A percentile compares a stretch with the other conserved stretches of the same genome.
Evolutionary conservation across 2,888 invertebrate species (phyloP).

Genomic region (Clistopyga incitator): DNA sequence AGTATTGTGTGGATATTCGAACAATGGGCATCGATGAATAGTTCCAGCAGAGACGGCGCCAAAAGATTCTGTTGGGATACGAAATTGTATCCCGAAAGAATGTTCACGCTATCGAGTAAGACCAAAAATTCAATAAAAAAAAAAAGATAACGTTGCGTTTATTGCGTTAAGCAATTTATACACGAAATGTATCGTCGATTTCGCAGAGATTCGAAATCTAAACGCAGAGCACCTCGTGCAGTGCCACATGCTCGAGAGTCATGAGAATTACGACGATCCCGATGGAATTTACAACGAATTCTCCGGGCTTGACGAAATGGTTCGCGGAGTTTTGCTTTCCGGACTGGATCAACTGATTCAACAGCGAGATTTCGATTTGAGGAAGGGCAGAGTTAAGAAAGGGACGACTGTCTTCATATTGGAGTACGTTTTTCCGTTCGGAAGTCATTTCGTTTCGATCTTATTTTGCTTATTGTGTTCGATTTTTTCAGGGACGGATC

Average conservation of each 20-base stretch:
- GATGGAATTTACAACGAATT: conserved; percentile 84
- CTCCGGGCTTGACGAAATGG: conserved; percentile 86
- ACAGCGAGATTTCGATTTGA: conserved; percentile 84
- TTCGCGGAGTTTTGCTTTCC: conserved; percentile 86
- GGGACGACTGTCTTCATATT: conserved; percentile 84
- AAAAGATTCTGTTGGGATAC: conserved; percentile 84
- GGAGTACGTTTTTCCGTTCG: conserved; percentile 84
- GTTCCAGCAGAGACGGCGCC: conserved; percentile 74
- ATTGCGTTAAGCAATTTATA: not conserved
- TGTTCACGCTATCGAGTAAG: conserved; percentile 85
- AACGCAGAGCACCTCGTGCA: conserved; percentile 86
- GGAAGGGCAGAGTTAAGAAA: conserved; percentile 86
- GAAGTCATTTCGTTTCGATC: too few species aligned
- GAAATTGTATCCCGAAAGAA: conserved; percentile 85
- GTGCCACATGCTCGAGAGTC: conserved; percentile 82
- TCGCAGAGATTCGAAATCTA: conserved; percentile 86
- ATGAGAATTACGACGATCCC: conserved; percentile 71
- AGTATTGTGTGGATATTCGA: conserved; percentile 86
- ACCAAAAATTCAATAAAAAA: not conserved
- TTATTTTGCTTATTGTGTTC: not conserved
- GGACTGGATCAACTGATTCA: conserved; percentile 86
- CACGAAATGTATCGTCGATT: not conserved
- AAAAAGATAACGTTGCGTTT: too few species aligned
- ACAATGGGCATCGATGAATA: conserved; percentile 83
- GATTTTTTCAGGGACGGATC: conserved; percentile 86